These are phyloP conservation scores for Dendrocincla fuliginosa DNA, from an alignment of 2,797 vertebrate genomes.

Conservation along the genomic window DNA sequence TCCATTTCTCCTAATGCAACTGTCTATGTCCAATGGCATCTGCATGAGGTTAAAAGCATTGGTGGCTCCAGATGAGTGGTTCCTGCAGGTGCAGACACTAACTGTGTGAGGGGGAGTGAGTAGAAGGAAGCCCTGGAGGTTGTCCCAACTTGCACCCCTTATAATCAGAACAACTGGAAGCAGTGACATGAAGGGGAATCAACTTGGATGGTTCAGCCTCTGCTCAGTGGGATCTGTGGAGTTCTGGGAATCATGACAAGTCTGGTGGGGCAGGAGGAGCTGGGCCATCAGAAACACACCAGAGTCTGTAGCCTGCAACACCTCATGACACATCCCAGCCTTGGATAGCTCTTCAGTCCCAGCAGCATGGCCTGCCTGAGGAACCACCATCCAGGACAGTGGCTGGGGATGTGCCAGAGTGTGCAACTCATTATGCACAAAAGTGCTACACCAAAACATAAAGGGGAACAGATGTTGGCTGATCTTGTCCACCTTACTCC, in stretches of 20 bases:
- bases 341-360: accelerated
- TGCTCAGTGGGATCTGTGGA: background rate
- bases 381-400: background rate
- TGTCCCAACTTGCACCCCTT: background rate
- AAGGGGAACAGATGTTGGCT: slow-evolving; percentile 55
- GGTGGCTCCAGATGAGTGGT: accelerated
- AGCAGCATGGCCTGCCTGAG: background rate
- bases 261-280: background rate
- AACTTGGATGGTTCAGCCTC: background rate
- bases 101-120: background rate
- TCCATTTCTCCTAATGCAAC: background rate
- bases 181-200: background rate
- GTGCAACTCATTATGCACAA: background rate
- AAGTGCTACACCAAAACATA: slow-evolving; percentile 18
- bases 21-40: background rate
- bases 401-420: slow-evolving; percentile 12
- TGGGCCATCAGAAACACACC: background rate
- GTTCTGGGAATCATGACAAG: background rate
- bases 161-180: background rate
- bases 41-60: accelerated
- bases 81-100: background rate
- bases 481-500: slow-evolving; percentile 20
- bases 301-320: background rate
- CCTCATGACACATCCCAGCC: background rate
- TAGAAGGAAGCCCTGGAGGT: background rate